Evolutionary conservation across 2,797 vertebrate species (phyloP).

Genomic region (Thalassophryne amazonica): DNA sequence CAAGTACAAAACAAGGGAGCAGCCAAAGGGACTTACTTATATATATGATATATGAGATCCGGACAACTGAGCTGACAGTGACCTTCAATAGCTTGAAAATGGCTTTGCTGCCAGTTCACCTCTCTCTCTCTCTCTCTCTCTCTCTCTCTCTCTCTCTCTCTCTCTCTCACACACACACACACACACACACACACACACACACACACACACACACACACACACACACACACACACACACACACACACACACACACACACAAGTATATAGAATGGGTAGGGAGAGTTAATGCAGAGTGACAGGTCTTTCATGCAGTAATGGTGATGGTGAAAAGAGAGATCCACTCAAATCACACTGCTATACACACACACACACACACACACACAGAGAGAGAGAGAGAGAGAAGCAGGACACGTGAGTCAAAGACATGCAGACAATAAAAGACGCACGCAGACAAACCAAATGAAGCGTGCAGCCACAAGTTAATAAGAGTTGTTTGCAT

Average conservation of each 20-base stretch:
- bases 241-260: constrained; percentile 11
- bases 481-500: no score
- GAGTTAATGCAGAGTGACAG: constrained; percentile 80
- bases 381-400: constrained; percentile 12
- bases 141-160: constrained; percentile 17
- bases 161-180: not conserved
- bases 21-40: no score
- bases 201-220: constrained; percentile 16
- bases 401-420: constrained; percentile 4
- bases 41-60: constrained; percentile 37
- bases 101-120: constrained; percentile 57
- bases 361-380: constrained; percentile 14
- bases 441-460: not conserved
- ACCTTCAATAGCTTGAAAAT: constrained; percentile 75
- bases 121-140: constrained; percentile 10
- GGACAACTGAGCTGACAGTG: constrained; percentile 61
- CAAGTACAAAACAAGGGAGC: no score
- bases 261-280: constrained; percentile 56
- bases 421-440: constrained; percentile 9
- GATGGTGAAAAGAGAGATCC: constrained; percentile 79
- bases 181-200: constrained; percentile 8
- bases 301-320: constrained; percentile 83
- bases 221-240: constrained; percentile 8
- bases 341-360: constrained; percentile 62
- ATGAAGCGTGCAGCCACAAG: not conserved